Evolutionary conservation across 2,797 vertebrate genomes (phyloP), one percentile per base, ranked within the genome.

Genomic region (Spondyliosoma cantharus): DNA sequence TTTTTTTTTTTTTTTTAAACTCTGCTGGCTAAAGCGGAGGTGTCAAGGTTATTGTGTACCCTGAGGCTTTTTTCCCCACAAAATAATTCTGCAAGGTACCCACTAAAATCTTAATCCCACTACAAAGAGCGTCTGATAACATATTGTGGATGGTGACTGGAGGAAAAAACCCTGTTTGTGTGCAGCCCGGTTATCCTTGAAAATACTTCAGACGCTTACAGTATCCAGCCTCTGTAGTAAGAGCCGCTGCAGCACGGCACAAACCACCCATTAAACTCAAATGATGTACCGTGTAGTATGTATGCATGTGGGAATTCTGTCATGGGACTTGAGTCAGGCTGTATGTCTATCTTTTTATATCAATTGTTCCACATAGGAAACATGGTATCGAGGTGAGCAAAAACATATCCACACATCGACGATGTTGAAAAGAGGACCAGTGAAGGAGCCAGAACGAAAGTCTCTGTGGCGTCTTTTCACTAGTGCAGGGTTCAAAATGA

Each of bases 61-160:
- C 22, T 42, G 62, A 76, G 61, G 76, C 43, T 46, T 74, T 61
- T 49, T 52, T 19, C 42, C 42, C 3, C 22, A 60, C 15, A 37
- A 68, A 81, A 74, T 71, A 72, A 43, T 81, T 84, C 59, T 71
- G 32, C 29, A 43, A 67, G 49, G 59, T 53, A 42, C 53, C 24
- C 22, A 71, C 45, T 57, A 16, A 79, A 76, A 77, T 84, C 69
- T 42, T 77, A 81, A 83, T 81, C 69, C 56, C 49, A 43, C 69
- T 3, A 60, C 53, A 84, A 76, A 60, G 24, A 65, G 7, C 25
- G 17, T 63, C 50, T 52, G 59, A 74, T 71, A 70, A 60, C 29
- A 66, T 60, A 46, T 63, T 74, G 67, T 65, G 25, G 59, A 70
- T 60, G 73, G 25, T 48, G 76, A 70, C 20, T 58, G 12, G 52